phyloP scores from a whole-genome alignment of 2,888 invertebrate genomes.

The Notodromas monacha region DNA sequence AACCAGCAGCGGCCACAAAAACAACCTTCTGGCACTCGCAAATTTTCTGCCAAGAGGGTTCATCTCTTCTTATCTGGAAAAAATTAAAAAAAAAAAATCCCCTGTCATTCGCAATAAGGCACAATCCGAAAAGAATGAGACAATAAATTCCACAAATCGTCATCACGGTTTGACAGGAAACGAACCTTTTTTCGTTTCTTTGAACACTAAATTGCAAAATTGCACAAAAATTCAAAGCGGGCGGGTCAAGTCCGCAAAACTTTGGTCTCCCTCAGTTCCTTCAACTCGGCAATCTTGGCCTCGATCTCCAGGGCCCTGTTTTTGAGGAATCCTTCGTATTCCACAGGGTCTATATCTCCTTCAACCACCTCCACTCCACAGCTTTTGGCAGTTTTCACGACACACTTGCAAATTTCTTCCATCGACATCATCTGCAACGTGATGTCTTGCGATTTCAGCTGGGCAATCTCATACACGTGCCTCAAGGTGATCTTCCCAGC shows the following conservation, averaged over 20 bases:
- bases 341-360: constrained; percentile 32
- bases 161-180: no score
- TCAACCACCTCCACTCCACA: constrained; percentile 54
- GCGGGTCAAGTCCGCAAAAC: constrained; percentile 19
- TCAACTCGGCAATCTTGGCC: constrained; percentile 35
- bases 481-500: constrained; percentile 68
- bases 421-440: constrained; percentile 26
- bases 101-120: no score
- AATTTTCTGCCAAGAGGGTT: no score
- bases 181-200: no score
- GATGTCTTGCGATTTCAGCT: constrained; percentile 68
- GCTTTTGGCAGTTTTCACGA: constrained; percentile 39
- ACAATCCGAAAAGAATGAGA: no score
- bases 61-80: no score
- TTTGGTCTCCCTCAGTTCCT: constrained; percentile 59
- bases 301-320: constrained; percentile 33
- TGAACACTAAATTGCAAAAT: no score
- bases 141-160: no score
- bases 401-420: constrained; percentile 38
- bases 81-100: no score
- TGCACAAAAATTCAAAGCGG: no score
- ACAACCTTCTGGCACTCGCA: no score
- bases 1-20: no score
- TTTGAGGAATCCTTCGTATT: constrained; percentile 45
- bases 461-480: constrained; percentile 89